phyloP scores from a whole-genome alignment of 1,140 invertebrate species.

The Penaeus vannamei region DNA sequence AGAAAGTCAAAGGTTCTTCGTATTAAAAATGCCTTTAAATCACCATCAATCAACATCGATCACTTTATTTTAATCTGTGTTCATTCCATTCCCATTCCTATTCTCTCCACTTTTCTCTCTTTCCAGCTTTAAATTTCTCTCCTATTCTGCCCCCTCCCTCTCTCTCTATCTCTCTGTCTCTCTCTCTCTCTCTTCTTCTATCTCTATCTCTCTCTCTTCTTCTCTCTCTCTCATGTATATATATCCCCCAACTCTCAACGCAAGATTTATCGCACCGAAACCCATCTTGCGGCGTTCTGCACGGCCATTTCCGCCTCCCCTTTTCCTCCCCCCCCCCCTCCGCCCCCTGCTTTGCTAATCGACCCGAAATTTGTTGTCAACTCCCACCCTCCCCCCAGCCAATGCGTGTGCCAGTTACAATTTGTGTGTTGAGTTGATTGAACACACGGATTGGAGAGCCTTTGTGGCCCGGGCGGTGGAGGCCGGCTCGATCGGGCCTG shows the following conservation, averaged over 20 bases:
- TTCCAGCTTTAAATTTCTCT: neutral
- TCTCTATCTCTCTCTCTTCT: slow-evolving; percentile 9
- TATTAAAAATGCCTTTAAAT: neutral
- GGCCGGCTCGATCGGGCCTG: too few species aligned
- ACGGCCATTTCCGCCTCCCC: neutral
- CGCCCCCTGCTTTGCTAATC: neutral
- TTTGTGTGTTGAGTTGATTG: too few species aligned
- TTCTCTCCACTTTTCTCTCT: neutral
- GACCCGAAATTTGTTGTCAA: neutral
- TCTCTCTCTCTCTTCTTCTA: neutral
- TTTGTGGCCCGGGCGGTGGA: too few species aligned
- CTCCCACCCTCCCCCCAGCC: neutral
- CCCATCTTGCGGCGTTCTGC: neutral
- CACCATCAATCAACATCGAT: too few species aligned
- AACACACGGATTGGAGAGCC: too few species aligned
- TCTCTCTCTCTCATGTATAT: too few species aligned
- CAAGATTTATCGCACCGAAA: slow-evolving; percentile 2
- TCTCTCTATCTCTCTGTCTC: slow-evolving; percentile 34
- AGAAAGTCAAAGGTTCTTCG: too few species aligned
- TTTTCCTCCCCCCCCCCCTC: neutral
- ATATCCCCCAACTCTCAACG: neutral
- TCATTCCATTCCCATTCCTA: neutral
- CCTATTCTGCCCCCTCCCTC: neutral
- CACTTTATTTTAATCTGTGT: neutral
- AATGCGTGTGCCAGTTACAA: too few species aligned